Conservation (phyloP, 2,113 vertebrate species). For the Sturnira hondurensis region DNA sequence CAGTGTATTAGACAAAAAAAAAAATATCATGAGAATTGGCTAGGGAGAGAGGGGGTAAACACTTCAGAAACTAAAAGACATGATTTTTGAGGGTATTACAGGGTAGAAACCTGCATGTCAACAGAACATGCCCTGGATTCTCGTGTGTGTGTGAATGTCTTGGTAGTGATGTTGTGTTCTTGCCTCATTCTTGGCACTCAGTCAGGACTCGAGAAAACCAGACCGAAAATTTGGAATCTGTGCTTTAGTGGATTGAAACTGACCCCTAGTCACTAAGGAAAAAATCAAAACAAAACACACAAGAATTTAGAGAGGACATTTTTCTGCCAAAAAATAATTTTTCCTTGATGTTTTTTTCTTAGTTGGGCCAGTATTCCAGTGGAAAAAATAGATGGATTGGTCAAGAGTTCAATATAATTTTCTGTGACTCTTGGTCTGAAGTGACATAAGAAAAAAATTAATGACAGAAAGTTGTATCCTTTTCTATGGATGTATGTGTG, state of each 20-base stretch:
- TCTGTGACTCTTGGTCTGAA: constrained; percentile 54
- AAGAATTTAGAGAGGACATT: constrained; percentile 55
- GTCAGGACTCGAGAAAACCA: constrained; percentile 62
- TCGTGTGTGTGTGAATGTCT: background rate
- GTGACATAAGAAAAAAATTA: constrained; percentile 36
- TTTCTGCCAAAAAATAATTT: constrained; percentile 67
- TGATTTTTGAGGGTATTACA: background rate
- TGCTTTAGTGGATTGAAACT: constrained; percentile 47
- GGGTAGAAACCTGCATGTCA: background rate
- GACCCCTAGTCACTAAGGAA: constrained; percentile 73
- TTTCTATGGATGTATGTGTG: background rate
- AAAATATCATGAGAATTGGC: background rate
- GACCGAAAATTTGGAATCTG: constrained; percentile 68
- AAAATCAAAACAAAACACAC: constrained; percentile 77
- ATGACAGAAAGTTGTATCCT: background rate
- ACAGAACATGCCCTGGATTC: background rate
- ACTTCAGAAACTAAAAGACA: background rate
- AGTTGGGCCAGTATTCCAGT: constrained; percentile 54
- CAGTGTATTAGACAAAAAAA: background rate
- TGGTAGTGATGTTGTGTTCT: constrained; percentile 25
- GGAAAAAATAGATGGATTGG: constrained; percentile 51
- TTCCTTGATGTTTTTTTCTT: constrained; percentile 64
- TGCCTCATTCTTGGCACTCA: constrained; percentile 43
- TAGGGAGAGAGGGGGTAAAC: background rate
- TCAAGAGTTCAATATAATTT: constrained; percentile 61